These are phyloP conservation scores for Melanocharis versteri DNA, from an alignment of 2,113 vertebrate species.

Conservation along the genomic window DNA sequence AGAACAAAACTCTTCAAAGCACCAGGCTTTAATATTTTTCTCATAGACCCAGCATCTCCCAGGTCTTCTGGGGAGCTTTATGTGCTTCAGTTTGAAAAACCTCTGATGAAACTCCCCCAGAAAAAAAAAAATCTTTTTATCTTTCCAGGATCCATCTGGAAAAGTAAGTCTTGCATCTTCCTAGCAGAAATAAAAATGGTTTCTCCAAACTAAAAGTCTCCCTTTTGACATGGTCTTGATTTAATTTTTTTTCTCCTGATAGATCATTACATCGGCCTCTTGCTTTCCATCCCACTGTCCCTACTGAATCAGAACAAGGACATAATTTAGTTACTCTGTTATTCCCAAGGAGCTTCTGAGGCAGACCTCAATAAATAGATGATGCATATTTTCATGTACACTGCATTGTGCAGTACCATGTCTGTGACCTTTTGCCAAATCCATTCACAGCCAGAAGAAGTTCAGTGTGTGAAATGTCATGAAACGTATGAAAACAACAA, in stretches of 20 bases:
- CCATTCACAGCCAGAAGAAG: not conserved
- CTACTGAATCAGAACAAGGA: not conserved
- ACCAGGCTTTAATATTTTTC: not conserved
- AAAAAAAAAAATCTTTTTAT: not conserved
- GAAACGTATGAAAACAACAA: not conserved
- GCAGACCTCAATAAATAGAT: not conserved
- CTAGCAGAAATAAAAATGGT: not conserved
- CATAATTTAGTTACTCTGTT: not conserved
- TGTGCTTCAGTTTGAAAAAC: not conserved
- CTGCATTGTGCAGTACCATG: not conserved
- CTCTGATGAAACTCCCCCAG: not conserved
- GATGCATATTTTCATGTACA: not conserved
- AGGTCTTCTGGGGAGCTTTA: not conserved
- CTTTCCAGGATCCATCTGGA: not conserved
- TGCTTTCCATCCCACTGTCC: not conserved
- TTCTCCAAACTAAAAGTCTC: not conserved
- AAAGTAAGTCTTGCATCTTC: not conserved
- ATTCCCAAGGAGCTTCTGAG: not conserved
- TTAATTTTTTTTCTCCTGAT: not conserved
- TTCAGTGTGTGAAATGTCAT: not conserved
- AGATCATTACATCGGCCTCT: not conserved
- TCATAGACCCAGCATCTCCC: not conserved
- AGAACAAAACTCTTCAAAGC: not conserved
- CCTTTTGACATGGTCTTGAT: not conserved
- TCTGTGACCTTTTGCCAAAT: not conserved